These are phyloP conservation scores for Bedellia somnulentella DNA, from an alignment of 2,888 invertebrate genomes.

Conservation along the genomic window DNA sequence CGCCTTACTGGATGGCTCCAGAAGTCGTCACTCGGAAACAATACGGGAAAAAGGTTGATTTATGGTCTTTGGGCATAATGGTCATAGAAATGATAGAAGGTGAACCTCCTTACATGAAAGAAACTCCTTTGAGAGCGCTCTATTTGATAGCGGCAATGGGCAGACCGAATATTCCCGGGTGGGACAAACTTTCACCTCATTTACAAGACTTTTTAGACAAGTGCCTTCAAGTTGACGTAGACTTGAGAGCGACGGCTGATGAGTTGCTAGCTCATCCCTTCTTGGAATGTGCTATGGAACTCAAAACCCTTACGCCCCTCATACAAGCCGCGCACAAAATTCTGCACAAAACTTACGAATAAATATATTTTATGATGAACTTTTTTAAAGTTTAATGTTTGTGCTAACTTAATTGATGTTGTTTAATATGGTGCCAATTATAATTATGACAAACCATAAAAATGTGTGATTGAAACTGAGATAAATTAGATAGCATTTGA, in stretches of 20 bases:
- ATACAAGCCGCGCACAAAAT: slow-evolving; percentile 91
- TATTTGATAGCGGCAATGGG: slow-evolving; percentile 96
- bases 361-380: no score
- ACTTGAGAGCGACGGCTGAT: slow-evolving; percentile 73
- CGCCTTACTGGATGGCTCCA: slow-evolving; percentile 98
- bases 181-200: slow-evolving; percentile 74
- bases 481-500: no score
- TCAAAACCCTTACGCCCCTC: slow-evolving; percentile 81
- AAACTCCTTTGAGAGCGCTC: slow-evolving; percentile 87
- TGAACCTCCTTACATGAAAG: slow-evolving; percentile 94
- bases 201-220: slow-evolving; percentile 84
- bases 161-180: slow-evolving; percentile 85
- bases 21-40: slow-evolving; percentile 91
- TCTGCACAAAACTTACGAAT: slow-evolving; percentile 64
- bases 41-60: slow-evolving; percentile 91
- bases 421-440: no score
- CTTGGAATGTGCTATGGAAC: slow-evolving; percentile 75
- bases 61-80: slow-evolving; percentile 98
- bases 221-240: slow-evolving; percentile 85
- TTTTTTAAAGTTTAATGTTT: no score
- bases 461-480: no score
- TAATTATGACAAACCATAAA: no score
- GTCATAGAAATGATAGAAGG: slow-evolving; percentile 93
- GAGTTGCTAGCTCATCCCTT: slow-evolving; percentile 81
- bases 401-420: no score